Conservation (phyloP, 2,888 invertebrate genomes). For the Diploptera punctata region DNA sequence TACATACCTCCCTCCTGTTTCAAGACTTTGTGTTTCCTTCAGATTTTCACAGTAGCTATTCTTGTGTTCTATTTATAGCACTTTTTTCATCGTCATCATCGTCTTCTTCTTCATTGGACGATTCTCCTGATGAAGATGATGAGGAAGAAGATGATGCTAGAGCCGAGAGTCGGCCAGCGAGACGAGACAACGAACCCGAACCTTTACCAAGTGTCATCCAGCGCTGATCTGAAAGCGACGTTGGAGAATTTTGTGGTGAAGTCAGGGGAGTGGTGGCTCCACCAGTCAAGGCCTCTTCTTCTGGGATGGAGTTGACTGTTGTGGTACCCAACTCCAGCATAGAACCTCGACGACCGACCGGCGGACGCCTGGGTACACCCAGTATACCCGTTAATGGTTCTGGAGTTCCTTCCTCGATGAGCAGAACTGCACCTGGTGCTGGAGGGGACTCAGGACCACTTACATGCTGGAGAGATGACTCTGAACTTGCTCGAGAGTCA, state of each 20-base stretch:
- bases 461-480: constrained; percentile 46
- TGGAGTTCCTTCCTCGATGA: constrained; percentile 63
- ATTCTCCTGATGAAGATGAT: constrained; percentile 56
- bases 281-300: constrained; percentile 60
- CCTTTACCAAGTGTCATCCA: constrained; percentile 21
- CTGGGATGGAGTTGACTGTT: constrained; percentile 70
- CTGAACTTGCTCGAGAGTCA: constrained; percentile 54
- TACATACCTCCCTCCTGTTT: background rate
- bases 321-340: constrained; percentile 77
- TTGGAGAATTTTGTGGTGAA: constrained; percentile 49
- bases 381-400: constrained; percentile 48
- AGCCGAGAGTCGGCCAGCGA: constrained; percentile 24
- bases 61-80: constrained; percentile 33
- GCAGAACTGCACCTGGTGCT: constrained; percentile 60
- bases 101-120: constrained; percentile 56
- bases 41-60: constrained; percentile 6
- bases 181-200: constrained; percentile 12
- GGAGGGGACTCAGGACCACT: constrained; percentile 52
- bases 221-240: background rate
- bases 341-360: constrained; percentile 75
- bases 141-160: constrained; percentile 63
- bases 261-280: constrained; percentile 47
- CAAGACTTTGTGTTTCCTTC: constrained; percentile 1
- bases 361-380: constrained; percentile 61
- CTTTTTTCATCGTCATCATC: constrained; percentile 48